A percentile compares a stretch with the other conserved stretches of the same genome.
phyloP scores from a whole-genome alignment of 2,797 vertebrate genomes.

The Channallabes apus region DNA sequence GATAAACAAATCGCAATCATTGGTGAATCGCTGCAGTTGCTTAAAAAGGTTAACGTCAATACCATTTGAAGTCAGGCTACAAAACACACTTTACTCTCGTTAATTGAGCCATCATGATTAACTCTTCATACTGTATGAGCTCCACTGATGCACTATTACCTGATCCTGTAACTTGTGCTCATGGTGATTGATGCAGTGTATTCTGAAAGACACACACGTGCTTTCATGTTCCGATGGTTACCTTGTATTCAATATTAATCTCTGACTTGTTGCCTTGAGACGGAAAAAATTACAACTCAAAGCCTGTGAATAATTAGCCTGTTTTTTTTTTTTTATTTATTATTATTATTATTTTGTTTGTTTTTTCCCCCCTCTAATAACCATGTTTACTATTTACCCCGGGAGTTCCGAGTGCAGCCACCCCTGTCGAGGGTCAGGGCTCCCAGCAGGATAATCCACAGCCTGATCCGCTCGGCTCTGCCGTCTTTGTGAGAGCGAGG shows the following conservation, averaged over 20 bases:
- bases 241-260: conserved; percentile 39
- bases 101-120: no score
- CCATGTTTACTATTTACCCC: conserved; percentile 59
- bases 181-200: background rate
- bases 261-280: conserved; percentile 27
- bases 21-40: background rate
- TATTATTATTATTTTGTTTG: background rate
- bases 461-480: conserved; percentile 52
- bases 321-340: background rate
- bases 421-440: conserved; percentile 56
- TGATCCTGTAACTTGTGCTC: background rate
- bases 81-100: background rate
- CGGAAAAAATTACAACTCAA: conserved; percentile 33
- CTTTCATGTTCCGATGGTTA: conserved; percentile 42
- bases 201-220: background rate
- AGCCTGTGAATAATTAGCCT: conserved; percentile 46
- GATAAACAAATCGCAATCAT: background rate
- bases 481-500: conserved; percentile 44
- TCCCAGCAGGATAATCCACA: conserved; percentile 60
- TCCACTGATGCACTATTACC: background rate
- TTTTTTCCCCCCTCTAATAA: background rate
- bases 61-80: background rate
- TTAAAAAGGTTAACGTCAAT: background rate
- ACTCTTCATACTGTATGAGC: background rate
- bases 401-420: conserved; percentile 48